Evolutionary conservation across 2,797 vertebrate species (phyloP), one percentile per base, ranked within the genome.

Genomic region (Enteromius paludinosus): DNA sequence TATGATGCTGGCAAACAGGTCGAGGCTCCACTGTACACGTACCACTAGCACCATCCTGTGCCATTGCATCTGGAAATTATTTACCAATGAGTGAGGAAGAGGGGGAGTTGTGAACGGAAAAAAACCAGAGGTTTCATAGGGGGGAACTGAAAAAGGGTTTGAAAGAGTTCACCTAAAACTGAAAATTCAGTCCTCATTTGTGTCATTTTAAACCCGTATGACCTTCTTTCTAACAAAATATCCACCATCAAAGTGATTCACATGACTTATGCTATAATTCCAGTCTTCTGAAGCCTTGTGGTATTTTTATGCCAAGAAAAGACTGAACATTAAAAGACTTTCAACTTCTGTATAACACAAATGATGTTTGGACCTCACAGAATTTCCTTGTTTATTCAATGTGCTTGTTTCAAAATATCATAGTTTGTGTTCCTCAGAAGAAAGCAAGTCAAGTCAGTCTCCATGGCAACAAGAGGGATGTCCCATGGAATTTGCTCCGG

Each of bases 21-120:
- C 59, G 80, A 86, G 88, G 79, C 56, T 83, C 83, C 38, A 30
- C 85, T 87, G 78, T 87, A 86, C 84, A 75, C 79, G 86, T 72
- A 38, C 89, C 89, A 89, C 88, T 89, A 87, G 90, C 89, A 89
- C 85, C 87, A 65, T 70, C 52, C 47, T 78, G 81, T 88, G 86
- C 89, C 89, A 83, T 84, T 88, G 88, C 93, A 93, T 93, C 90
- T 93, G 93, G 90, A 74, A 91, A 45, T 33, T 45, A 92, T 92
- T 91, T 84, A 76, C 83, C 81, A 79, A 71, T 84, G 38, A 35
- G 79, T 84, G 69, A 86, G 66, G 77, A 69, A 74, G 66, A 83
- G 72, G 28, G 68, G 35, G 73, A 28, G 77, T 74, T 41, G 78
- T 79, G 70, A 35, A 20, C 28, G 79, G 54, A 64, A 81, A 73